phyloP scores from a whole-genome alignment of 2,888 invertebrate species.

The Drosophila testacea region DNA sequence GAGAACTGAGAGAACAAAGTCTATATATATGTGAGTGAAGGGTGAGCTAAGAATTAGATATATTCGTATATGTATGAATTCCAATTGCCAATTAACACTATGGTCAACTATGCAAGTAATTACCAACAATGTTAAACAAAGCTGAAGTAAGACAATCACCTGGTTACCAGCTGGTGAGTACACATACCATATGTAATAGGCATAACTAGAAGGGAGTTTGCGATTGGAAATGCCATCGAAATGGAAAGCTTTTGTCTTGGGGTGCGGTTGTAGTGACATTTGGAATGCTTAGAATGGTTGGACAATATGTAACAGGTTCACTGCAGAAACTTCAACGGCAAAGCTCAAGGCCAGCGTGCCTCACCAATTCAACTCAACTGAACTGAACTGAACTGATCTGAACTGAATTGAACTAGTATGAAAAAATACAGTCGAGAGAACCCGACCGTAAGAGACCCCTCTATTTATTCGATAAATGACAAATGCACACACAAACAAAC shows the following conservation, averaged over 20 bases:
- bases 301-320: conserved; percentile 48
- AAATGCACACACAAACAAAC: too few relatives aligned
- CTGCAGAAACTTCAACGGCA: conserved; percentile 42
- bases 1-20: conserved; percentile 12
- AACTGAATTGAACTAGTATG: background rate
- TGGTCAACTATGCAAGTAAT: conserved; percentile 18
- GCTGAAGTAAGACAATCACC: conserved; percentile 24
- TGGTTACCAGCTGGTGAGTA: background rate
- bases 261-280: conserved; percentile 18
- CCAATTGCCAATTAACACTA: conserved; percentile 25
- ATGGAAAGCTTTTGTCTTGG: conserved; percentile 42
- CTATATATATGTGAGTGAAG: conserved; percentile 26
- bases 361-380: conserved; percentile 3
- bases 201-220: conserved; percentile 38
- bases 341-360: conserved; percentile 46
- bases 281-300: conserved; percentile 32
- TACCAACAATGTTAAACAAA: conserved; percentile 13
- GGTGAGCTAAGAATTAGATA: conserved; percentile 31
- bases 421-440: too few relatives aligned
- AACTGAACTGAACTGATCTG: background rate
- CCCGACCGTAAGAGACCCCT: too few relatives aligned
- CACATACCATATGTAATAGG: background rate
- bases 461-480: too few relatives aligned
- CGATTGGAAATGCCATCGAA: conserved; percentile 43
- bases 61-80: conserved; percentile 19